Base-by-base conservation (phyloP, 2,888 invertebrate genomes). In the Epirrhoe tristata region DNA sequence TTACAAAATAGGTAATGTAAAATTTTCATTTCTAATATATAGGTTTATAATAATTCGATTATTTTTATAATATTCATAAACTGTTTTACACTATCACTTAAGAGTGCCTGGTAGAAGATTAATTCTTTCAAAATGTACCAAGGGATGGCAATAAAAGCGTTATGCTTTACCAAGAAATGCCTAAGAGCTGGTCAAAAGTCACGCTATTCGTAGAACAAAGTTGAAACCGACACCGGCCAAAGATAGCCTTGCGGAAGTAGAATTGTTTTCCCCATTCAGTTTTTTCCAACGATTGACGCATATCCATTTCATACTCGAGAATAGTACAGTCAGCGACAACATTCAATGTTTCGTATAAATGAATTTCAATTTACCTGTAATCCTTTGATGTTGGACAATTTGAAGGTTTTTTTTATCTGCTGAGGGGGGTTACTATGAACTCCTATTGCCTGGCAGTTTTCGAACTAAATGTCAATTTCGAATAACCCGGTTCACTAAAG, bases 301-400 rank as follows among this genome's bases (percentile, higher is more conserved):
- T 93, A 88, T 93, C 87, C 91, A 92, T 93, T 93, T 93, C 93
- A 91, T 86, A 81, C 81, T 75, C 84, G 73, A 88, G 86, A 92
- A 91, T 91, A 91, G 86, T 48, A 54, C 39, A 4, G 39, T 43
- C 12, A 43, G 39, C 39, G 39, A 43, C 12, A 43, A 43, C 12
- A 8, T 43, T 43, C 0, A 12, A 43, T 43, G 12, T 43, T 43
- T 12, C 4, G 12, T 0, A 10, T 2, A 10, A 12, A 5, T 12
- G 2, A 10, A 43, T 10, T 12, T 6, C 1, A 6, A 10, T 12
- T 12, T 0, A 43, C 8, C 0, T 12, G 6, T 43, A 43, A 43
- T 5, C 39, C 12, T 8, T 39, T 39, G 39, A 3, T 43, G 39
- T 34, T 43, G 39, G 12, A 7, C 7, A 12, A 12, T 4, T 10